Evolutionary conservation across 2,888 invertebrate species (phyloP).

Genomic region (Anagyrus pseudococci): DNA sequence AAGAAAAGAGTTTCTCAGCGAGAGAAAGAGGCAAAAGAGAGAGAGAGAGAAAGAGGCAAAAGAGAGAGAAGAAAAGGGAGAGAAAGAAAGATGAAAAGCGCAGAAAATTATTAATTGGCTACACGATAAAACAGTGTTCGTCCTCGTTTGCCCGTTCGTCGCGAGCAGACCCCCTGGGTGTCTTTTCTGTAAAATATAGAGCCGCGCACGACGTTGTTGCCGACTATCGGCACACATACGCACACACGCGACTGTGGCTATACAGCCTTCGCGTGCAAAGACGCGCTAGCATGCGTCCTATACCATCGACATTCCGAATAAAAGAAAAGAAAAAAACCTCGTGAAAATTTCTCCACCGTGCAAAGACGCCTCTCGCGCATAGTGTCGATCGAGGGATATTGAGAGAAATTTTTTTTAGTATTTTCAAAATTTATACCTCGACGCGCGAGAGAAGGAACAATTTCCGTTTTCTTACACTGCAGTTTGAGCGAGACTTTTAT

Average conservation of each 20-base stretch:
- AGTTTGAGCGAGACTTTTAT: too few species aligned
- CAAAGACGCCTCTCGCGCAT: too few species aligned
- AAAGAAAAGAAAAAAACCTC: background rate
- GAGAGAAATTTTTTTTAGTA: too few species aligned
- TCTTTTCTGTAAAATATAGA: conserved; percentile 52
- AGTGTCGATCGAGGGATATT: too few species aligned
- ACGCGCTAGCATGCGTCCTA: too few species aligned
- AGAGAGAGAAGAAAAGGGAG: conserved; percentile 6
- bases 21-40: background rate
- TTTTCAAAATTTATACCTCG: too few species aligned
- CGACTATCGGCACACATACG: conserved; percentile 45
- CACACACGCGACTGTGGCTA: conserved; percentile 18
- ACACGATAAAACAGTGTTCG: conserved; percentile 60
- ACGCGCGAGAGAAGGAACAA: too few species aligned
- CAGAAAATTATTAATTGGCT: conserved; percentile 59
- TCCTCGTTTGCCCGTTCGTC: conserved; percentile 53
- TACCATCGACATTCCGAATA: too few species aligned
- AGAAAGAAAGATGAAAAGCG: conserved; percentile 25
- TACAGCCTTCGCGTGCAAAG: background rate
- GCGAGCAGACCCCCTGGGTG: conserved; percentile 54
- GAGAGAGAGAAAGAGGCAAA: background rate
- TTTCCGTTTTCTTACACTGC: too few species aligned
- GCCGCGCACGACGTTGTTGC: too few species aligned
- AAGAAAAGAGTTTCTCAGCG: too few species aligned
- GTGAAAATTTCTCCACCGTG: too few species aligned